Conservation (phyloP, 2,888 invertebrate genomes). For the Agapetus fuscipes region DNA sequence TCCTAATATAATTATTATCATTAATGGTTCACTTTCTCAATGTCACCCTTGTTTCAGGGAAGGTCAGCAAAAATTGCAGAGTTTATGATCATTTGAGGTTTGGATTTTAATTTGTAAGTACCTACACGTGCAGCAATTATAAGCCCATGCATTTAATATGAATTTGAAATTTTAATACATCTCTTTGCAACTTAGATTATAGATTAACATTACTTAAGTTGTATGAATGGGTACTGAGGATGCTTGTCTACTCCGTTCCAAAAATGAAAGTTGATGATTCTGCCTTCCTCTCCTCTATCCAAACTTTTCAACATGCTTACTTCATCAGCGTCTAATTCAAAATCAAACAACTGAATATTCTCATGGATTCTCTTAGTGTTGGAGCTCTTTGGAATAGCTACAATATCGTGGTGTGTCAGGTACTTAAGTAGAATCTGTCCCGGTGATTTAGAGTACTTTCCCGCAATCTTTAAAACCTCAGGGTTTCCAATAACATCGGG, state of each 20-base stretch:
- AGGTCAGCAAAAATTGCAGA: no score
- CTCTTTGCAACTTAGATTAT: no score
- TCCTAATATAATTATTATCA: no score
- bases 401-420: slow-evolving; percentile 54
- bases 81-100: no score
- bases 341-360: slow-evolving; percentile 60
- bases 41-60: no score
- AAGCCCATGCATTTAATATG: no score
- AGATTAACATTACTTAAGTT: no score
- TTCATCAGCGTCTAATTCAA: slow-evolving; percentile 47
- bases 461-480: slow-evolving; percentile 46
- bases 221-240: slow-evolving; percentile 61
- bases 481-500: slow-evolving; percentile 55
- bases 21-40: no score
- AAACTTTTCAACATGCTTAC: slow-evolving; percentile 43
- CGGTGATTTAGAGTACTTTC: slow-evolving; percentile 48
- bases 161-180: no score
- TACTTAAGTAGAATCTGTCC: slow-evolving; percentile 66
- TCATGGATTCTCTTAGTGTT: slow-evolving; percentile 57
- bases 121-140: no score
- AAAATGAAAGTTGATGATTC: slow-evolving; percentile 59
- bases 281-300: slow-evolving; percentile 51
- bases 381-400: slow-evolving; percentile 71
- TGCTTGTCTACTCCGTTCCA: slow-evolving; percentile 59
- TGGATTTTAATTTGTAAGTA: no score